These are phyloP conservation scores for Aphidius colemani DNA, from an alignment of 2,888 invertebrate genomes.

Conservation along the genomic window DNA sequence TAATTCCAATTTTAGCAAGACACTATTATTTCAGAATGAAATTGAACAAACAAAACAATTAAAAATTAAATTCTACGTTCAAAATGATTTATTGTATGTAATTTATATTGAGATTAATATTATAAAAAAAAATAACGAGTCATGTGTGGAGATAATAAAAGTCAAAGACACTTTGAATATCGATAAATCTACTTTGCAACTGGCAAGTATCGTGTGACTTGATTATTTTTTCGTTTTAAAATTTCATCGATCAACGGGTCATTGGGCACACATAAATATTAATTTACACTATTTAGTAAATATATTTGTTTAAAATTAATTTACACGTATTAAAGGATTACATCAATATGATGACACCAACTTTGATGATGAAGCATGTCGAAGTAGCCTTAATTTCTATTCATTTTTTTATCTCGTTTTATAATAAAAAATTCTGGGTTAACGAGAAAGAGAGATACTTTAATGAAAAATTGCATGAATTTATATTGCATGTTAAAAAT, in stretches of 20 bases:
- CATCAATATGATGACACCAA: conserved; percentile 18
- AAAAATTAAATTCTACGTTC: background rate
- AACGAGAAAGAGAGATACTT: background rate
- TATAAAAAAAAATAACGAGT: too few species aligned
- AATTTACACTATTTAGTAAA: too few species aligned
- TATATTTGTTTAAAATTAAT: too few species aligned
- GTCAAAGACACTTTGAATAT: too few species aligned
- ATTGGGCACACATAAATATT: conserved; percentile 8
- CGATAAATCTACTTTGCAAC: too few species aligned
- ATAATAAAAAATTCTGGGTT: conserved; percentile 8
- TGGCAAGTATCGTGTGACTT: conserved; percentile 3
- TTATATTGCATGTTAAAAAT: background rate
- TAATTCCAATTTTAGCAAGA: background rate
- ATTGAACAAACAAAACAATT: too few species aligned
- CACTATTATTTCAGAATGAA: too few species aligned
- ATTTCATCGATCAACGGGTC: conserved; percentile 20
- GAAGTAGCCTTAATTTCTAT: background rate
- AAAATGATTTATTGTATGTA: background rate
- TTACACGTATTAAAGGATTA: too few species aligned
- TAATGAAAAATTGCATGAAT: background rate
- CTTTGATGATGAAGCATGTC: background rate
- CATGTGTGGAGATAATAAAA: too few species aligned
- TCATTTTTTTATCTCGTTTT: background rate
- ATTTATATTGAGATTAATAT: too few species aligned
- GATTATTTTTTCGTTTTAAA: background rate